Evolutionary conservation across 2,888 invertebrate genomes (phyloP).

Genomic region (Lydus trimaculatus): DNA sequence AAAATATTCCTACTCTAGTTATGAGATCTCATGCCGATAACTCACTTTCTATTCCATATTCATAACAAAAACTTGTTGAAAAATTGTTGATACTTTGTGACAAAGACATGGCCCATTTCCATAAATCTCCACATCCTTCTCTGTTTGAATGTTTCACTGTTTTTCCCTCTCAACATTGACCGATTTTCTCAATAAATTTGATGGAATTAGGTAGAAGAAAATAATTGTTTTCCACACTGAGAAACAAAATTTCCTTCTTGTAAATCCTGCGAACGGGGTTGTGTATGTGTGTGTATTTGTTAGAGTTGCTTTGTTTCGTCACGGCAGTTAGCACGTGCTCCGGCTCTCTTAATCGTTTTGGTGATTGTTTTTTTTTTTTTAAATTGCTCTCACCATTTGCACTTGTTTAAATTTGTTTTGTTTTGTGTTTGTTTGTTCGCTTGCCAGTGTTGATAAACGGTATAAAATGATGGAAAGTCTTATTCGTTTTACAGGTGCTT

Average conservation of each 20-base stretch:
- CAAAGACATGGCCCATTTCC: constrained; percentile 15
- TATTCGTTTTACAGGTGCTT: constrained; percentile 8
- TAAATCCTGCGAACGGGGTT: not conserved
- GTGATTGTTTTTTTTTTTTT: constrained; percentile 47
- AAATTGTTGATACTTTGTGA: constrained; percentile 16
- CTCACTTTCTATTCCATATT: constrained; percentile 14
- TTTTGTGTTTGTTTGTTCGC: constrained; percentile 25
- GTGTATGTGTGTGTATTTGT: no score
- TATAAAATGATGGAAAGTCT: constrained; percentile 16
- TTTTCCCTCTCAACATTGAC: not conserved
- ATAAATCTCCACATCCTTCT: constrained; percentile 20
- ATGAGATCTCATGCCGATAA: constrained; percentile 26
- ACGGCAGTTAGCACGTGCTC: constrained; percentile 44
- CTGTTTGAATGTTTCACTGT: constrained; percentile 9
- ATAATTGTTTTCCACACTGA: constrained; percentile 31
- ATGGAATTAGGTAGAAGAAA: constrained; percentile 30
- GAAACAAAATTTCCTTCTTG: not conserved
- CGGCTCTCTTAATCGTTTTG: constrained; percentile 43
- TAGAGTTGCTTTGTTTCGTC: constrained; percentile 44
- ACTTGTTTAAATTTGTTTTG: constrained; percentile 40
- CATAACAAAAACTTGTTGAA: constrained; percentile 5
- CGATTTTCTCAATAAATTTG: constrained; percentile 7
- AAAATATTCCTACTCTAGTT: constrained; percentile 12
- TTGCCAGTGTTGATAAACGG: not conserved
- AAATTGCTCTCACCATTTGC: constrained; percentile 41